Base-by-base conservation (phyloP, 2,888 invertebrate species). In the Molanna angustata region DNA sequence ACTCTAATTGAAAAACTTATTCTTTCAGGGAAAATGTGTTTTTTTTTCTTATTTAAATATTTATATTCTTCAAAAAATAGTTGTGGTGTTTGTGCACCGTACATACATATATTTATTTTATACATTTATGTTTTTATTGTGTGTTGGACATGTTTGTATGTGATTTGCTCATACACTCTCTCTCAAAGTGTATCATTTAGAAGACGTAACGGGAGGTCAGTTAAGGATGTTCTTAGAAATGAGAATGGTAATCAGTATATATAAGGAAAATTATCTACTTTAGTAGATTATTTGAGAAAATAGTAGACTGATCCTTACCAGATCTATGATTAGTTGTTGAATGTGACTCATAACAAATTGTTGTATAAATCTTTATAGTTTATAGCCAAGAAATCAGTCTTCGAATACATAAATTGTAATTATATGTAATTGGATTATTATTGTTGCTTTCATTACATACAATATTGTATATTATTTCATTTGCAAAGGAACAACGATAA, bases 281-380 rank as follows among this genome's bases (percentile, higher is more conserved):
- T 39, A n/a, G n/a, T 54, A 57, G 57, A 51, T 45, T 56, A 56
- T 56, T 33, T 51, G 20, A 49, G 50, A 20, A 55, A 55, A 48
- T 40, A 51, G 53, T 58, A 58, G 58, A 58, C 58, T 56, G 58
- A 55, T 48, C 40, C 33, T 53, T 47, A 44, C 41, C 56, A 50
- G 50, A 53, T 52, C 50, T 32, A 47, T 39, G 7, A 37, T 40
- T 41, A 48, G 39, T 48, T 48, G 31, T 48, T 40, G n/a, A n/a
- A n/a, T n/a, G 18, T 47, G 47, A 47, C 33, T 37, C 40, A 32
- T 21, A 40, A 31, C 31, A 46, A 51, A 48, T 52, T 56, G 56
- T 54, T 54, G 49, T 57, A 54, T 57, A 57, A 54, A 57, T 47
- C 49, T 49, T 39, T 46, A 52, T 57, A 57, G 57, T 49, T 49